Conservation (phyloP, 2,113 vertebrate species). For the Oncorhynchus kisutch region DNA sequence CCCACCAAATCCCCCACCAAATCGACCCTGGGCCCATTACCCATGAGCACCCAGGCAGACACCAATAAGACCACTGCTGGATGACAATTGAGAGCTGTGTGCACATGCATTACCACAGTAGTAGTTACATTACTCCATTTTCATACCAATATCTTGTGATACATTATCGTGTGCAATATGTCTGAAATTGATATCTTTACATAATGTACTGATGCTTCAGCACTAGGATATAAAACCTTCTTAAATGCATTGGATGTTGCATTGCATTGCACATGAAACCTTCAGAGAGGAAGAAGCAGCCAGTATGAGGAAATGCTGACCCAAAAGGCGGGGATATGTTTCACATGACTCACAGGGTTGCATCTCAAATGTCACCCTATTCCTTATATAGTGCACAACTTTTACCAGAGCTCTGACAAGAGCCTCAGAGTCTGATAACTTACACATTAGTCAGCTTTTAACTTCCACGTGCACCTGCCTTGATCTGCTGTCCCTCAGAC, state of each 20-base stretch:
- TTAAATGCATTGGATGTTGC: not conserved
- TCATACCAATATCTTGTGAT: not conserved
- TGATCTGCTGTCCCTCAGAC: not conserved
- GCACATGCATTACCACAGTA: not conserved
- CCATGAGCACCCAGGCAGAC: not conserved
- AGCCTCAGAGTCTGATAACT: constrained; percentile 40
- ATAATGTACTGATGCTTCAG: no score
- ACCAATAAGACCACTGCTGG: not conserved
- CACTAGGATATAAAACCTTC: no score
- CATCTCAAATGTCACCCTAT: constrained; percentile 6
- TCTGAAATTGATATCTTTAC: no score
- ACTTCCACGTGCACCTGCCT: constrained; percentile 20
- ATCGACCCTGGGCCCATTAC: not conserved
- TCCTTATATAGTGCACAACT: no score
- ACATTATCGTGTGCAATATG: not conserved
- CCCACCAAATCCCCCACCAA: not conserved
- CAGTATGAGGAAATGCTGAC: constrained; percentile 28
- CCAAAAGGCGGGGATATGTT: constrained; percentile 12
- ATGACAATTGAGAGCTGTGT: not conserved
- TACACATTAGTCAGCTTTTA: constrained; percentile 51
- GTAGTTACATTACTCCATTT: not conserved
- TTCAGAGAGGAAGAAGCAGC: not conserved
- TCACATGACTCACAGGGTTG: constrained; percentile 16
- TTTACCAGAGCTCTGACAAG: no score
- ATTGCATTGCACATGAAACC: not conserved